Base-by-base conservation (phyloP, 2,797 vertebrate species). In the Sarcoramphus papa region DNA sequence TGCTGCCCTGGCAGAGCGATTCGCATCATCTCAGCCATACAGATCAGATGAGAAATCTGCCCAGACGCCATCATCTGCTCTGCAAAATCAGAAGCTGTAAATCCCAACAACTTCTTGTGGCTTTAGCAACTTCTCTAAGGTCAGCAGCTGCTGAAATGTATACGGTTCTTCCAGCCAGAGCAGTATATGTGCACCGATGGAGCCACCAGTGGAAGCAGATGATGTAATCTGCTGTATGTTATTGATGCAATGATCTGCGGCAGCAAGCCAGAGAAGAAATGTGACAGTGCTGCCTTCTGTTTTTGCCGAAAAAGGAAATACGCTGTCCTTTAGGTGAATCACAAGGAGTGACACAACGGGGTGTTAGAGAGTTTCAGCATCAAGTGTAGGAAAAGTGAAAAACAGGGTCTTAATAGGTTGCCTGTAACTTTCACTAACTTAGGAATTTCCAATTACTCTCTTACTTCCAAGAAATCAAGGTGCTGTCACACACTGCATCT, bases 331-430 rank as follows among this genome's bases (percentile, higher is more conserved):
- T 8, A 31, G 31, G 40, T 56, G 82, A n/a, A 63, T 76, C 92
- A 86, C 91, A 18, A 12, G 54, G 25, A 13, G 48, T 4, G 37
- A 62, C 90, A 62, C 22, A 33, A 5, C 1, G 2, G 30, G 19
- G 45, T 19, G 12, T 21, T 41, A 19, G 69, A 14, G 45, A 43
- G 14, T 72, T 75, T 45, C 76, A 40, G 27, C 47, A 72, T 3
- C 56, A 9, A 72, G 57, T 0, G 14, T 3, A 14, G 68, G 56
- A 23, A 35, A 70, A 60, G 69, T 2, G 37, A 37, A 10, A 30
- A n/a, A 4, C 0, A 2, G 28, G 33, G 6, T 6, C 6, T n/a
- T 4, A 65, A 9, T 7, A 14, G 3, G 2, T 2, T 24, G 31
- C 13, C 33, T 20, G 41, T 7, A 13, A 43, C 47, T 68, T 47